A percentile compares a stretch with the other conserved stretches of the same genome.
phyloP scores from a whole-genome alignment of 2,888 invertebrate species.

The Omphaloscelis lunosa region DNA sequence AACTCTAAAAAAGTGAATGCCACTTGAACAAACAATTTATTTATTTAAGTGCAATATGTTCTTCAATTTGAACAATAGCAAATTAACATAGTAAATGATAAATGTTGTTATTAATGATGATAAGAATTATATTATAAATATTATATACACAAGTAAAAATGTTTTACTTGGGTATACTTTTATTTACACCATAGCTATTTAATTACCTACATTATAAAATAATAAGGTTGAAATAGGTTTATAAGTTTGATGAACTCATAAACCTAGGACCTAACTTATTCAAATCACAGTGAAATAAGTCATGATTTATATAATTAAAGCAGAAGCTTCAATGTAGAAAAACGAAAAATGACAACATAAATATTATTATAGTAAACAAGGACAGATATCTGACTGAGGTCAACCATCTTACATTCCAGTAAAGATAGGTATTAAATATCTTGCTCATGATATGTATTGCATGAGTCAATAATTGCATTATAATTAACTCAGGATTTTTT shows the following conservation, averaged over 20 bases:
- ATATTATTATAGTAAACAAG: slow-evolving; percentile 14
- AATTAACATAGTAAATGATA: slow-evolving; percentile 45
- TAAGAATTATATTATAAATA: background rate
- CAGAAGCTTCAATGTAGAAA: background rate
- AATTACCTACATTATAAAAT: background rate
- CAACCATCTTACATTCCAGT: slow-evolving; percentile 30
- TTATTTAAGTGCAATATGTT: slow-evolving; percentile 8
- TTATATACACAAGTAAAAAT: background rate
- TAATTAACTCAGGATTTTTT: slow-evolving; percentile 1
- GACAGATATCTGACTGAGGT: slow-evolving; percentile 20
- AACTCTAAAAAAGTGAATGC: background rate
- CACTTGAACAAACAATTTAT: slow-evolving; percentile 11
- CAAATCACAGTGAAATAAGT: background rate
- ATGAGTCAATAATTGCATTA: slow-evolving; percentile 10
- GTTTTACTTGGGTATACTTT: background rate
- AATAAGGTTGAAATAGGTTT: slow-evolving; percentile 24
- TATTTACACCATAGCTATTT: background rate
- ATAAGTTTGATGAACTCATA: slow-evolving; percentile 20
- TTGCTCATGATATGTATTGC: background rate
- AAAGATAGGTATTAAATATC: slow-evolving; percentile 20
- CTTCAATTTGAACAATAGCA: background rate
- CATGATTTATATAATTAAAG: background rate
- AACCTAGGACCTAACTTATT: no score
- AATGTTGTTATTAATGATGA: background rate
- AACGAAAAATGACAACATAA: no score